Evolutionary conservation across 2,113 vertebrate species (phyloP).

Genomic region (Butorides virescens): DNA sequence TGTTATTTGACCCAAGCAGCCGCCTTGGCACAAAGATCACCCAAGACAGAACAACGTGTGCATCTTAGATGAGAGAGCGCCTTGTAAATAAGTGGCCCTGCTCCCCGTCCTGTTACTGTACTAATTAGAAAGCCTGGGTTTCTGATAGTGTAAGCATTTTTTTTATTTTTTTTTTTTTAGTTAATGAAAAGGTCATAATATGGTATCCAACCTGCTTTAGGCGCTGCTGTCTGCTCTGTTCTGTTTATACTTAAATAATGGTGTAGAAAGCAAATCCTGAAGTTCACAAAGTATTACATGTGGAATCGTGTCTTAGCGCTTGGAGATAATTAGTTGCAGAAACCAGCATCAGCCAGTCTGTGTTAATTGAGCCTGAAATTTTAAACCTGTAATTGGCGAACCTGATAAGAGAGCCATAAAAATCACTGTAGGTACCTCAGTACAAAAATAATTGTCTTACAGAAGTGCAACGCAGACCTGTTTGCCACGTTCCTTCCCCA

Average conservation of each 20-base stretch:
- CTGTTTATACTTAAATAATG: constrained; percentile 4
- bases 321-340: constrained; percentile 27
- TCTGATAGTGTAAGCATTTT: not conserved
- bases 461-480: not conserved
- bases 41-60: not conserved
- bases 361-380: constrained; percentile 50
- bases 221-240: not conserved
- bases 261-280: constrained; percentile 7
- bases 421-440: not conserved
- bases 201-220: not conserved
- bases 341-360: not conserved
- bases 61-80: not conserved
- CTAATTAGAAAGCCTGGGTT: constrained; percentile 8
- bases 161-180: not conserved
- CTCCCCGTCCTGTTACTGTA: not conserved
- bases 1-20: not conserved
- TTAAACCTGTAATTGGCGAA: not conserved
- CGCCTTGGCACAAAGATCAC: not conserved
- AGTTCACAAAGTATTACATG: not conserved
- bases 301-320: not conserved
- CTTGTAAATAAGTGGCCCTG: not conserved
- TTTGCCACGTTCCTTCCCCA: not conserved
- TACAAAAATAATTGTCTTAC: not conserved
- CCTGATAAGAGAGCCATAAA: not conserved
- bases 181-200: constrained; percentile 22